Conservation (phyloP, 1,140 invertebrate genomes). For the Drosophila sp. region DNA sequence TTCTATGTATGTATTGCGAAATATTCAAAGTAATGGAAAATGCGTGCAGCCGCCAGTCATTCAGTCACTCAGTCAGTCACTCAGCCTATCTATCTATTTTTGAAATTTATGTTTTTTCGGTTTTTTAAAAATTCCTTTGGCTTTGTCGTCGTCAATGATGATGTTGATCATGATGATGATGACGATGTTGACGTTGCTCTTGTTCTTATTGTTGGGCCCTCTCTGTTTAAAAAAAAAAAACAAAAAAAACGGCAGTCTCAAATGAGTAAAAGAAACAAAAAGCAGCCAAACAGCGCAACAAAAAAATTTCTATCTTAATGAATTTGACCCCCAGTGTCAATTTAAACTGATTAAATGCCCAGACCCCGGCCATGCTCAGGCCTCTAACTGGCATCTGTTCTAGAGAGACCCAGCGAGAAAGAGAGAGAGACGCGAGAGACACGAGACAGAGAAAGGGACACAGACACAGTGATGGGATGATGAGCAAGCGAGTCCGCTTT, state of each 20-base stretch:
- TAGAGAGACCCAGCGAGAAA: not conserved
- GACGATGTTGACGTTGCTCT: slow-evolving; percentile 2
- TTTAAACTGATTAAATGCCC: slow-evolving; percentile 77
- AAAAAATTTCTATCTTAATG: slow-evolving; percentile 80
- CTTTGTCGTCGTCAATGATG: slow-evolving; percentile 7
- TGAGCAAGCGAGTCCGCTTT: not conserved
- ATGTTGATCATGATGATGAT: slow-evolving; percentile 7
- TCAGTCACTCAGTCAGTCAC: not conserved
- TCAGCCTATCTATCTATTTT: slow-evolving; percentile 48
- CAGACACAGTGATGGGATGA: not conserved
- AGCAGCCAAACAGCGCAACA: slow-evolving; percentile 59
- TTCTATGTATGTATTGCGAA: not conserved
- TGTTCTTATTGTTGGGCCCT: not conserved
- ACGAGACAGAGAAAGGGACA: not conserved
- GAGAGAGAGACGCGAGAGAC: not conserved
- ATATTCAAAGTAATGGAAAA: slow-evolving; percentile 49
- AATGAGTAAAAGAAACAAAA: slow-evolving; percentile 39
- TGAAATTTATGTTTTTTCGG: slow-evolving; percentile 61
- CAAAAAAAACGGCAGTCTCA: slow-evolving; percentile 23
- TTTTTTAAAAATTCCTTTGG: slow-evolving; percentile 34
- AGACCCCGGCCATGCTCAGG: slow-evolving; percentile 45
- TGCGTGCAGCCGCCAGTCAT: slow-evolving; percentile 45
- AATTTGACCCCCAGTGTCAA: slow-evolving; percentile 81
- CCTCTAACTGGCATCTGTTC: not conserved
- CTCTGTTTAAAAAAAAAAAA: not conserved